Evolutionary conservation across 1,140 invertebrate genomes (phyloP), one percentile per base, ranked within the genome.

Genomic region (Pogonomyrmex barbatus): DNA sequence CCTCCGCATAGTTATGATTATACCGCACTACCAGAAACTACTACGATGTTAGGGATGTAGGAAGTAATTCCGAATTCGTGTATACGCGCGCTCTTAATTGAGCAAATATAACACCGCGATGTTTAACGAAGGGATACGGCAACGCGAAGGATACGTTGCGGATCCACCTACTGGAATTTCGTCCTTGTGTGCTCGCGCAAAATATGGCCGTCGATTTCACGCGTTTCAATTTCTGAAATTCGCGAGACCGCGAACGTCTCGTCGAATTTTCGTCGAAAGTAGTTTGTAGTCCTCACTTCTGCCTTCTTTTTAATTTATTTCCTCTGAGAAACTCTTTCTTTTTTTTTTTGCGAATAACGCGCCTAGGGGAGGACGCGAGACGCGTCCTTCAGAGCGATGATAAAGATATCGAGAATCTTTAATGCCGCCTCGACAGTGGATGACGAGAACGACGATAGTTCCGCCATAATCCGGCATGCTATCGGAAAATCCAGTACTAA

Each of bases 401-500:
- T 54, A 45, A 71, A 50, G 75, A 54, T 63, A 45, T 50, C 33
- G 63, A 52, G 47, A 9, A 33, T 6, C 56, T 50, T n/a, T 56
- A 58, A 83, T 67, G 45, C 42, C 54, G 4, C 45, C 24, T n/a
- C 24, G 63, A 52, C 2, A 39, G 9, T 12, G 54, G 5, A 30
- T 39, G 24, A 47, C 58, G 45, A 62, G 36, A 58, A 36, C 17
- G 42, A n/a, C 30, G 63, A 4, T 58, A 73, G 88, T 47, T 52
- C 50, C 50, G 14, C 73, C 70, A 82, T 90, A 90, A 90, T 90
- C 88, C 86, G 47, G 65, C 85, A 82, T 82, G 77, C 81, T 89
- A 90, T 90, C 89, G 81, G 88, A 88, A 89, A 90, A 90, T 89
- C 89, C 88, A 56, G 70, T 79, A 82, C 86, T 78, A 82, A 90